Percentiles rank a stretch among this genome's conserved stretches.
Evolutionary conservation across 2,797 vertebrate species (phyloP).

Genomic region (Mico argentatus): DNA sequence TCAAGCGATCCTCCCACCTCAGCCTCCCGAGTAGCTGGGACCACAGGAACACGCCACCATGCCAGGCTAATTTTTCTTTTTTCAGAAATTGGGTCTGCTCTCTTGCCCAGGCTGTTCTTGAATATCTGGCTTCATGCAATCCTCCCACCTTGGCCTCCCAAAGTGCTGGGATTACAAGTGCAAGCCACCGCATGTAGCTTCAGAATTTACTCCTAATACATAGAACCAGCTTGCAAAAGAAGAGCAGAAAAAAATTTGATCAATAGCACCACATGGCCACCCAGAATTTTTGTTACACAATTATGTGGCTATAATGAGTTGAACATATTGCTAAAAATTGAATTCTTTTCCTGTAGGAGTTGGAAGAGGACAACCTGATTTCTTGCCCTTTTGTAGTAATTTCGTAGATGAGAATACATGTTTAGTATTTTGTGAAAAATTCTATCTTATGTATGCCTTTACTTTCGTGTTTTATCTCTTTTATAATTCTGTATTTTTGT

Average conservation of each 20-base stretch:
- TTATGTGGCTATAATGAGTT: neutral
- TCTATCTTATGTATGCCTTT: neutral
- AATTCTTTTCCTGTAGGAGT: neutral
- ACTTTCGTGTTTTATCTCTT: neutral
- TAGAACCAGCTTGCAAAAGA: slow-evolving; percentile 1
- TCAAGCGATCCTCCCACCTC: neutral
- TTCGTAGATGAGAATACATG: neutral
- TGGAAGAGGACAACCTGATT: neutral
- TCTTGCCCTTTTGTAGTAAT: neutral
- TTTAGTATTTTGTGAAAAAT: neutral
- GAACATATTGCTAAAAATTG: neutral
- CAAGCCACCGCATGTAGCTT: neutral
- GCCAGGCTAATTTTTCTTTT: neutral
- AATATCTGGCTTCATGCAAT: neutral
- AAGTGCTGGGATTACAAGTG: neutral
- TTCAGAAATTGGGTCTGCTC: neutral
- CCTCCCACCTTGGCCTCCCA: neutral
- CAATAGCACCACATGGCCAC: neutral
- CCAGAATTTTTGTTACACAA: neutral
- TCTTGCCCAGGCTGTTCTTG: neutral
- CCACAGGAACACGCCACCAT: neutral
- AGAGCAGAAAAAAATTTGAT: neutral
- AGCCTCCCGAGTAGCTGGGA: neutral
- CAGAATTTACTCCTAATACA: neutral
- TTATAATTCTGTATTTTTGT: slow-evolving; percentile 32